These are phyloP conservation scores for Acleris holmiana DNA, from an alignment of 2,888 invertebrate species.

Conservation along the genomic window DNA sequence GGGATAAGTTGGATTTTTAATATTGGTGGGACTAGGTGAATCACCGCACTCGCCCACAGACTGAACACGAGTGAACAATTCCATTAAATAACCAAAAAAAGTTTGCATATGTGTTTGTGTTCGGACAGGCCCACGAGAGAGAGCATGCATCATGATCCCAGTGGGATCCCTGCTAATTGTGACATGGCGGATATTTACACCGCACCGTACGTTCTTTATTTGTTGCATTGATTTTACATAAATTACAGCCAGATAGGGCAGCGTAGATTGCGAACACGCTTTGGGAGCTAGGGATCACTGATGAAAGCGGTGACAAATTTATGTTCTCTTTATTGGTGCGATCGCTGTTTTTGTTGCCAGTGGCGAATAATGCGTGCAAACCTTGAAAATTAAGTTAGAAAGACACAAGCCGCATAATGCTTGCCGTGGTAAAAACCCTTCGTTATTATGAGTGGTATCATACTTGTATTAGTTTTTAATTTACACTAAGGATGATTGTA, in stretches of 20 bases:
- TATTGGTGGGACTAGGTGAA: too few species aligned
- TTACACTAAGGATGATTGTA: too few species aligned
- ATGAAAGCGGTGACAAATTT: conserved; percentile 50
- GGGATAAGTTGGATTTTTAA: too few species aligned
- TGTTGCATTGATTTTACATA: conserved; percentile 58
- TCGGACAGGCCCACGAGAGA: neutral
- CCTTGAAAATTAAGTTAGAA: too few species aligned
- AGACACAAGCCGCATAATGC: too few species aligned
- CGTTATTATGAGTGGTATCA: too few species aligned
- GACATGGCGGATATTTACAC: conserved; percentile 54
- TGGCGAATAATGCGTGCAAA: neutral
- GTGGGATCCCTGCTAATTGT: conserved; percentile 54
- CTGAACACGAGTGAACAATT: too few species aligned
- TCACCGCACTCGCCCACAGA: too few species aligned
- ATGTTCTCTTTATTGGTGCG: conserved; percentile 41
- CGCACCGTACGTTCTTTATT: conserved; percentile 51
- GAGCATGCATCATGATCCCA: conserved; percentile 4
- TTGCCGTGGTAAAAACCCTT: too few species aligned
- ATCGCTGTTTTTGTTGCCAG: conserved; percentile 23
- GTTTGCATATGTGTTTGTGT: neutral
- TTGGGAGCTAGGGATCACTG: conserved; percentile 48
- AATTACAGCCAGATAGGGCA: conserved; percentile 42
- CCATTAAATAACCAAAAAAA: neutral
- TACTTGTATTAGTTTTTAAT: too few species aligned
- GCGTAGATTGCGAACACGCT: conserved; percentile 39